Base-by-base conservation (phyloP, 2,888 invertebrate species). In the Ochropacha duplaris region DNA sequence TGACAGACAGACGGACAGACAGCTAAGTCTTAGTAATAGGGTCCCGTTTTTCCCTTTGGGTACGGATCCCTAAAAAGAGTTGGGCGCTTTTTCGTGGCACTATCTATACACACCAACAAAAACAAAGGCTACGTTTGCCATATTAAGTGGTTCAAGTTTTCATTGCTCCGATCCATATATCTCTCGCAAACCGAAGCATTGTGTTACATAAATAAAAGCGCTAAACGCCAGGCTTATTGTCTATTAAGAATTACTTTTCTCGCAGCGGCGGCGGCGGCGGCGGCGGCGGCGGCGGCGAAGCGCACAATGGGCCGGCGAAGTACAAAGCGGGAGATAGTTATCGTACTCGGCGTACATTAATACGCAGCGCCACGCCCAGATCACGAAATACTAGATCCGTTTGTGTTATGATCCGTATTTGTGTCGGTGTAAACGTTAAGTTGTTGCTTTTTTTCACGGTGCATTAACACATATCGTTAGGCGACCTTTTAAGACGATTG, bases 171-270 rank as follows among this genome's bases (percentile, higher is more conserved):
- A 75, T 79, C 81, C 82, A 84, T 86, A 85, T 82, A 83, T 84
- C 81, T 81, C 83, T 79, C 71, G 81, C 83, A 79, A 82, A 83
- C 83, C 80, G 74, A 74, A 77, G 82, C 83, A 86, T 86, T 87
- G 87, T 87, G 79, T 83, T 87, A 87, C 87, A 88, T 89, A 90
- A 89, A 90, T 90, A 90, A 90, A 89, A 87, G 81, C 84, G 85
- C 83, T 90, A 90, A 91, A 89, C 88, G 81, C 83, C 79, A 73
- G 68, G 71, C 82, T 88, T 84, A 91, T 92, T 91, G 92, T 92
- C 91, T 92, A 91, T 87, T 92, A 89, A 86, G 89, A 90, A 88
- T 90, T 87, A 89, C 85, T 91, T 91, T 88, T 88, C 87, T 88
- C 86, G 85, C 85, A 79, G 81, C 81, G 74, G 78, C 77, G 71